Conservation (phyloP, 2,888 invertebrate species). For the Prosapia bicincta region DNA sequence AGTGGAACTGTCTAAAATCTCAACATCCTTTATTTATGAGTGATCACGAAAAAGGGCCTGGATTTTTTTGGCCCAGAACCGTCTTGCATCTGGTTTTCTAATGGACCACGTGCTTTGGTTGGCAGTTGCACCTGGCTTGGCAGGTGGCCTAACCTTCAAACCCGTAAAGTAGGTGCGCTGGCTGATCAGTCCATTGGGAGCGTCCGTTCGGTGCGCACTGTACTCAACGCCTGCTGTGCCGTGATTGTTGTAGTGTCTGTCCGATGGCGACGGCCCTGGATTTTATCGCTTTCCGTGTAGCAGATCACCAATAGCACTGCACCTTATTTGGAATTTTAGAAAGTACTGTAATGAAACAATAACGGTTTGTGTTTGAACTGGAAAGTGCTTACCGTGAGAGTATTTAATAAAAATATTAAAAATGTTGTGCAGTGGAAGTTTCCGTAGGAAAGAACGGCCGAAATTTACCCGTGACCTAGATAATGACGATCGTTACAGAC, state of each 20-base stretch:
- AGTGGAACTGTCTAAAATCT: background rate
- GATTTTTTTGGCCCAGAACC: background rate
- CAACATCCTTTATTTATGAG: background rate
- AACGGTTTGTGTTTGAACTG: background rate
- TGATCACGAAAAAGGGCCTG: background rate
- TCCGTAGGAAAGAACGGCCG: conserved; percentile 12
- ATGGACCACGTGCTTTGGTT: background rate
- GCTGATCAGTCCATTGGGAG: background rate
- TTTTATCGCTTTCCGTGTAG: background rate
- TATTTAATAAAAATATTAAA: background rate
- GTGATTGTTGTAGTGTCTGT: background rate
- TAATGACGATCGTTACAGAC: conserved; percentile 11
- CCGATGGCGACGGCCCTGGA: background rate
- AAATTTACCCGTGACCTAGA: conserved; percentile 11
- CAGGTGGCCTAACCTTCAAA: conserved; percentile 2
- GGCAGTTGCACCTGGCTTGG: background rate
- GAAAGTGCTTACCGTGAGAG: no score
- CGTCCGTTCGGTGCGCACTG: background rate
- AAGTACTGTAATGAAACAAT: background rate
- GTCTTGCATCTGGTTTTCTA: conserved; percentile 2
- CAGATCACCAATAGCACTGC: no score
- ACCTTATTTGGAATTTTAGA: background rate
- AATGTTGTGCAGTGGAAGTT: conserved; percentile 18
- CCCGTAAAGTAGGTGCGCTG: background rate
- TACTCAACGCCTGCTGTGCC: background rate